Percentiles rank a stretch among this genome's conserved stretches.
These are phyloP conservation scores for Fabriciana adippe DNA, from an alignment of 2,888 invertebrate species.

Conservation along the genomic window DNA sequence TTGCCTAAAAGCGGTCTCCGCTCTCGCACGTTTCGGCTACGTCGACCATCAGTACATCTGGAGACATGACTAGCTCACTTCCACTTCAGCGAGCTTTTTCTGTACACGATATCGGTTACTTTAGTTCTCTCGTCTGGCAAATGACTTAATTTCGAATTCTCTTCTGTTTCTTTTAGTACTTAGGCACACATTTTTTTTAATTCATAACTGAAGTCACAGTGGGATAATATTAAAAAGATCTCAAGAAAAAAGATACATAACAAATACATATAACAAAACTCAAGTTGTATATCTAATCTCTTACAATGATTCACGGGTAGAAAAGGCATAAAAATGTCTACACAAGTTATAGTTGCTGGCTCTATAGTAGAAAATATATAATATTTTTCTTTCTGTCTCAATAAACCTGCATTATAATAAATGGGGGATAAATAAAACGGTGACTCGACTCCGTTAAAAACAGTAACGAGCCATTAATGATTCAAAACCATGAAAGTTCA, in stretches of 20 bases:
- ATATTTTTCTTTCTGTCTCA: constrained; percentile 40
- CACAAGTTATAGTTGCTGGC: constrained; percentile 10
- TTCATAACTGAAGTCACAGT: neutral
- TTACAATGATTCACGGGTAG: constrained; percentile 21
- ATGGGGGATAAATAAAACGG: constrained; percentile 57
- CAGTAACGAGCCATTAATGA: constrained; percentile 73
- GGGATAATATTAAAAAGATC: neutral
- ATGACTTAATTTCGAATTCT: too few relatives aligned
- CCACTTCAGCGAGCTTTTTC: too few relatives aligned
- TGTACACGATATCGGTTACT: too few relatives aligned
- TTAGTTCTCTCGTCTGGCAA: too few relatives aligned
- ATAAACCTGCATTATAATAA: constrained; percentile 47
- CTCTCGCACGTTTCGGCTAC: too few relatives aligned
- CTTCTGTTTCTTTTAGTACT: too few relatives aligned
- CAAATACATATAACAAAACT: neutral
- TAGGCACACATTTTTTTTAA: too few relatives aligned
- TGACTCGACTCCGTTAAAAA: constrained; percentile 63
- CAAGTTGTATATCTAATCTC: constrained; percentile 20
- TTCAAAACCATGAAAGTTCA: constrained; percentile 65
- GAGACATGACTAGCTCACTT: too few relatives aligned
- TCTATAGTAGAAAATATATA: constrained; percentile 15
- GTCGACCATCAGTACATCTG: too few relatives aligned
- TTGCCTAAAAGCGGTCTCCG: too few relatives aligned
- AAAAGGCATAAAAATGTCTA: constrained; percentile 20
- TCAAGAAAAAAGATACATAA: constrained; percentile 3